phyloP scores from a whole-genome alignment of 1,140 invertebrate species.

The Contarinia nasturtii region DNA sequence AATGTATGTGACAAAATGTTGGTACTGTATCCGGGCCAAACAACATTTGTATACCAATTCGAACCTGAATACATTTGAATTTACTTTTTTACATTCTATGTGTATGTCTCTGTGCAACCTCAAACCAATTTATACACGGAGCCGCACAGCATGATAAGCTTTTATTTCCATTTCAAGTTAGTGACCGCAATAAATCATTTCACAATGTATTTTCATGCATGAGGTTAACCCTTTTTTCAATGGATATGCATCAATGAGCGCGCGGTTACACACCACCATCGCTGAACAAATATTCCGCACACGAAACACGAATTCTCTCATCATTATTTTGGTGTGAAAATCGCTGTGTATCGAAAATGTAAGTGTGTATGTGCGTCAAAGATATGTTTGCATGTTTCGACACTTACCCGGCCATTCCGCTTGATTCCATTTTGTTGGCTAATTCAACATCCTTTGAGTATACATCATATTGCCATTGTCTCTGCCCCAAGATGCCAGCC shows the following conservation, averaged over 20 bases:
- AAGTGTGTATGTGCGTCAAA: too few species aligned
- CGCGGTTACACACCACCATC: background rate
- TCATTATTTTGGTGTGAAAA: too few species aligned
- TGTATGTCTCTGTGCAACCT: background rate
- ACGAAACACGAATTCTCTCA: too few species aligned
- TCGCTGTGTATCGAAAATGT: too few species aligned
- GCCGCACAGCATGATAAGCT: too few species aligned
- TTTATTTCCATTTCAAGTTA: background rate
- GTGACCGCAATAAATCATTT: background rate
- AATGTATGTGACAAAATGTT: too few species aligned
- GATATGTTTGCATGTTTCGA: too few species aligned
- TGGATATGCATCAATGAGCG: slow-evolving; percentile 6
- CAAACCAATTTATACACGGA: too few species aligned
- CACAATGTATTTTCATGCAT: background rate
- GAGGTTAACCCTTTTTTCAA: background rate
- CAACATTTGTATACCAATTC: too few species aligned
- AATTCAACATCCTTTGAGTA: slow-evolving; percentile 94
- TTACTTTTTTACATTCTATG: background rate
- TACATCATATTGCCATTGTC: slow-evolving; percentile 98
- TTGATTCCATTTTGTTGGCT: slow-evolving; percentile 98
- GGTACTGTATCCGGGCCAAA: too few species aligned
- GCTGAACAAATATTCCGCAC: too few species aligned
- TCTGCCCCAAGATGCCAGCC: slow-evolving; percentile 85
- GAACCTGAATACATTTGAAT: too few species aligned
- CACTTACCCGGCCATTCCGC: slow-evolving; percentile 81